phyloP scores from a whole-genome alignment of 1,140 invertebrate genomes.

The Pseudomyrmex cubaensis region DNA sequence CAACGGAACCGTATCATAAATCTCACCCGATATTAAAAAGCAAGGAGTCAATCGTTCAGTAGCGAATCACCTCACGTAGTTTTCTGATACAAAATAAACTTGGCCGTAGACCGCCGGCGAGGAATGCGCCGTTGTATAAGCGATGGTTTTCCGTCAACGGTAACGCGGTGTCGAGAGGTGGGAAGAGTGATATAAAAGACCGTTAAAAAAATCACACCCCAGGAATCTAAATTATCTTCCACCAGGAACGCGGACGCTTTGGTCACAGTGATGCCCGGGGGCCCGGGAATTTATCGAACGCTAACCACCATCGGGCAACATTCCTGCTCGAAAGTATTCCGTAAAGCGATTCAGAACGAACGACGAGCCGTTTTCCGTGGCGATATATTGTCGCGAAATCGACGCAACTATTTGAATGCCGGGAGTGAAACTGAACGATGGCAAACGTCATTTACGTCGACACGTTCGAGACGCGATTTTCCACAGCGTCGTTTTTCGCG shows the following conservation, averaged over 20 bases:
- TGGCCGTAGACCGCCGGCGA: background rate
- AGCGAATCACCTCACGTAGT: background rate
- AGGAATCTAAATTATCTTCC: conserved; percentile 80
- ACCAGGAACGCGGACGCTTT: conserved; percentile 76
- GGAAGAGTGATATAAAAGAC: conserved; percentile 72
- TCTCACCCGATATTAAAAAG: background rate
- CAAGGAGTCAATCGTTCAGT: background rate
- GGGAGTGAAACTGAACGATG: background rate
- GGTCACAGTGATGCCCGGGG: conserved; percentile 68
- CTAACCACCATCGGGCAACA: conserved; percentile 73
- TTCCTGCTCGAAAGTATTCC: conserved; percentile 77
- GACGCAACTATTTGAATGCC: conserved; percentile 10
- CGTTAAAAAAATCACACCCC: conserved; percentile 75
- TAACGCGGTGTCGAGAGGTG: conserved; percentile 38
- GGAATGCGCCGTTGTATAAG: conserved; percentile 27
- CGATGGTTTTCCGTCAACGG: conserved; percentile 52
- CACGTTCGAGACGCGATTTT: conserved; percentile 5
- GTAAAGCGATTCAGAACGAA: conserved; percentile 66
- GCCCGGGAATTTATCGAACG: conserved; percentile 79
- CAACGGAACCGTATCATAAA: too few species aligned
- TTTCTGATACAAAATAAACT: background rate
- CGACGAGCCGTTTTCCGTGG: conserved; percentile 43
- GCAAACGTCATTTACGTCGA: background rate
- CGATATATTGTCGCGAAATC: conserved; percentile 36
- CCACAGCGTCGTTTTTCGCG: background rate